A percentile compares a stretch with the other conserved stretches of the same genome.
Evolutionary conservation across 30 jellyfish, hydroid and myxozoan species (phyloP).

Genomic region (Rhopilema esculentum): DNA sequence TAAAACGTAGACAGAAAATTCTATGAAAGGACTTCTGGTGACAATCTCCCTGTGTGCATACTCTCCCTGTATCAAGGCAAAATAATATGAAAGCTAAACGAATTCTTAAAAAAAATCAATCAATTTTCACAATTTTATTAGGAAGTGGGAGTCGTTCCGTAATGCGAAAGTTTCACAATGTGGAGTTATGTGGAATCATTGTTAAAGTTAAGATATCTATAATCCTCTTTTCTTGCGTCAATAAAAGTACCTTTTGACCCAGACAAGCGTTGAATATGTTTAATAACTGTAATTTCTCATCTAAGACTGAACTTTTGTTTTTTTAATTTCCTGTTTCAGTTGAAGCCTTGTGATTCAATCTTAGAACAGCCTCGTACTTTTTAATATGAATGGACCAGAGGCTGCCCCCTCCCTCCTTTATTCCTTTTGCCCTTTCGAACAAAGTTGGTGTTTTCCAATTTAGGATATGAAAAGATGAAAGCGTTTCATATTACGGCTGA

Average conservation of each 20-base stretch:
- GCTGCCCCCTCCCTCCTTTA: not conserved
- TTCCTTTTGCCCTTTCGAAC: not conserved
- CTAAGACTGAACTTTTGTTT: not conserved
- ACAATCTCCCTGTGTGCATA: not conserved
- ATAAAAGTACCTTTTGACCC: not conserved
- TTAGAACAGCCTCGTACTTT: not conserved
- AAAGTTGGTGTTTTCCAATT: too few relatives aligned
- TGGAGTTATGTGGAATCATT: not conserved
- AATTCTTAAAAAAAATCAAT: not conserved
- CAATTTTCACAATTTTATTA: not conserved
- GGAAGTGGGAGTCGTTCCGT: not conserved
- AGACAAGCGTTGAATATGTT: not conserved
- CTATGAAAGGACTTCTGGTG: not conserved
- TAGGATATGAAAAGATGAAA: too few relatives aligned
- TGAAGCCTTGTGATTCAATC: not conserved
- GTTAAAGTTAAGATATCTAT: not conserved
- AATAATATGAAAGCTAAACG: not conserved
- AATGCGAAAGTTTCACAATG: not conserved
- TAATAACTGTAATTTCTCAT: not conserved
- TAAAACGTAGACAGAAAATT: not conserved
- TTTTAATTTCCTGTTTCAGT: not conserved
- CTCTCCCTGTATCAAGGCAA: not conserved
- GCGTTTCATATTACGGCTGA: too few relatives aligned
- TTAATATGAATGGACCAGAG: not conserved
- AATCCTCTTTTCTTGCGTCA: not conserved